Base-by-base conservation (phyloP, 2,888 invertebrate species). In the Isoperla grammatica region DNA sequence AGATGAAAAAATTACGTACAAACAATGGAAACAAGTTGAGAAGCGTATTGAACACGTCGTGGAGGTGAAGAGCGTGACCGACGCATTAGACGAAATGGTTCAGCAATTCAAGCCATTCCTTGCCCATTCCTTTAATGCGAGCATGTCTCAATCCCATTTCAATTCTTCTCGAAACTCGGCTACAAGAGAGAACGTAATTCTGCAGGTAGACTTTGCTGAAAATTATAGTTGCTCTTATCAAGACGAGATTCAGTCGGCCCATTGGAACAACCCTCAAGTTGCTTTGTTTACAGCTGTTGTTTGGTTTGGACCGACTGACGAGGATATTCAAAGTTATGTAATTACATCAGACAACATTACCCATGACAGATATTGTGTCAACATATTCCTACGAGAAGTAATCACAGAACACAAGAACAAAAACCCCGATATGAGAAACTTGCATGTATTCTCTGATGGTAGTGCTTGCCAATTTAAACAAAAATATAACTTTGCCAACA, bases 381-480 rank as follows among this genome's bases (percentile, higher is more conserved):
- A 19, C 13, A 2, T 22, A 11, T 48, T 48, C 15, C 19, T 19
- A 3, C 17, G 22, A 17, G 19, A 20, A 11, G 4, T 22, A 48
- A 19, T 48, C 9, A 48, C 17, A 20, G 13, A 48, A 13, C 48
- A 15, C 22, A 48, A 48, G 4, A 12, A 5, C 3, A 48, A 48
- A 12, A 48, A 13, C 4, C n/a, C 15, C 5, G 8, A 48, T 13
- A 48, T 20, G 12, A 29, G 8, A 29, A 29, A 8, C 29, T 8
- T 29, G 5, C 29, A 29, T 13, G 17, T 48, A 6, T 48, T 48
- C 22, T 48, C 48, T 3, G 48, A 48, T 15, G 19, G 19, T 5
- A n/a, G 48, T 48, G 48, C 48, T 3, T n/a, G n/a, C 48, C 48
- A 48, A 48, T 48, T 48, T 15, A 48, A 48, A 19, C 48, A 48